A percentile compares a stretch with the other conserved stretches of the same genome.
Conservation (phyloP, 2,888 invertebrate species). For the Mystacides longicornis region DNA sequence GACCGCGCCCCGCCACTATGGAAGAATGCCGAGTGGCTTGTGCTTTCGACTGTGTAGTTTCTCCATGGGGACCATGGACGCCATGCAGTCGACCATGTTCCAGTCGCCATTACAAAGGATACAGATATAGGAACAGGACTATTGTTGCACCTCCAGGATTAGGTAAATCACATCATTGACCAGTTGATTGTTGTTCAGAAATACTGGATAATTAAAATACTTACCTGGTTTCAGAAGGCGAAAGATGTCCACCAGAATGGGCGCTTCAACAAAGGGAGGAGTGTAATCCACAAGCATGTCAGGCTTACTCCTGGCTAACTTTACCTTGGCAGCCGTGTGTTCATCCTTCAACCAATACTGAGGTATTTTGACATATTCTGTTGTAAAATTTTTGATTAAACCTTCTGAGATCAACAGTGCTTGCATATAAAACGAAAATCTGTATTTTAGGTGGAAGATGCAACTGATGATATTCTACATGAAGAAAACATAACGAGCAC, state of each 20-base stretch:
- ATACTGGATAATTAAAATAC: background rate
- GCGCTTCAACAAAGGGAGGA: constrained; percentile 49
- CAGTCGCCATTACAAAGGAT: constrained; percentile 27
- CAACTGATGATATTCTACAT: background rate
- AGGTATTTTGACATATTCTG: background rate
- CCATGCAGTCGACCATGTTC: constrained; percentile 42
- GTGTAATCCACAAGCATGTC: constrained; percentile 51
- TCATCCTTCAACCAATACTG: background rate
- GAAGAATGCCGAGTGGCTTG: constrained; percentile 59
- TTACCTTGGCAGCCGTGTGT: constrained; percentile 51
- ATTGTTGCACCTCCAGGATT: constrained; percentile 22
- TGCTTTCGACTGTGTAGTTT: constrained; percentile 60
- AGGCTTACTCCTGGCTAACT: constrained; percentile 54
- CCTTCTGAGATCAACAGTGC: no score
- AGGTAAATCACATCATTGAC: constrained; percentile 8
- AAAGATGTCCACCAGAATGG: constrained; percentile 49
- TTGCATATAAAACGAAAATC: background rate
- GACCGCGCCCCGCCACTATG: constrained; percentile 40
- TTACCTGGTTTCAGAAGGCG: constrained; percentile 39
- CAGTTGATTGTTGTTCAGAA: background rate
- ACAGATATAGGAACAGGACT: constrained; percentile 20
- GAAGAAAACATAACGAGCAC: background rate
- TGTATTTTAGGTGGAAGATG: background rate
- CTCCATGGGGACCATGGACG: constrained; percentile 56
- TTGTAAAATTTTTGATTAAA: no score